These are phyloP conservation scores for Pardalotus punctatus DNA, from an alignment of 2,113 vertebrate species.

Conservation along the genomic window DNA sequence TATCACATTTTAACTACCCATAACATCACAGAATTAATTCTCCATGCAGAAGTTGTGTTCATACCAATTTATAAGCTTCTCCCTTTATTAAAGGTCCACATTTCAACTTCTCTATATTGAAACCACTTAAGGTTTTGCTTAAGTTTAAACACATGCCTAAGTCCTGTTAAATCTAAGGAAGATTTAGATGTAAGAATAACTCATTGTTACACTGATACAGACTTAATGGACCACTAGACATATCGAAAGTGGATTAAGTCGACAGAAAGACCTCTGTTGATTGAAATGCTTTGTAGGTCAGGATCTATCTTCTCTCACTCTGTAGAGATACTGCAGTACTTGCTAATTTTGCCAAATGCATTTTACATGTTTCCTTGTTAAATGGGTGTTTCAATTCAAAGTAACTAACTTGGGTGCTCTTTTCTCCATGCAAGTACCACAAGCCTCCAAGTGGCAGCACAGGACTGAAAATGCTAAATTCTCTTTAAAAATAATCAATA, in stretches of 20 bases:
- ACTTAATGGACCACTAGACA: neutral
- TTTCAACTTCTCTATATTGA: neutral
- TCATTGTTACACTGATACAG: neutral
- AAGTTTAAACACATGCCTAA: neutral
- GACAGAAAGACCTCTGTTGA: neutral
- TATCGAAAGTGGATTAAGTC: neutral
- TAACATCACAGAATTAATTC: neutral
- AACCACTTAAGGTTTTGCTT: neutral
- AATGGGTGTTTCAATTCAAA: neutral
- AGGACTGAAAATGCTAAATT: neutral
- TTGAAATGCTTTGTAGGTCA: neutral
- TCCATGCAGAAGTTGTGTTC: neutral
- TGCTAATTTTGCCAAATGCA: neutral
- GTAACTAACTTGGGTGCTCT: neutral
- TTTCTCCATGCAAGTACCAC: neutral
- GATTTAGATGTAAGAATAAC: neutral
- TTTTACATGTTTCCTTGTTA: neutral
- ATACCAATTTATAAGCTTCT: neutral
- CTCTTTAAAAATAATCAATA: neutral
- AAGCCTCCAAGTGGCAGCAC: neutral
- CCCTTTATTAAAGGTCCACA: neutral
- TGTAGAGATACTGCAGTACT: neutral
- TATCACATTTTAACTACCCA: neutral
- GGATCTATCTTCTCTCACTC: neutral
- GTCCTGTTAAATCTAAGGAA: neutral